Base-by-base conservation (phyloP, 1,140 invertebrate species). In the Ceratina calcarata region DNA sequence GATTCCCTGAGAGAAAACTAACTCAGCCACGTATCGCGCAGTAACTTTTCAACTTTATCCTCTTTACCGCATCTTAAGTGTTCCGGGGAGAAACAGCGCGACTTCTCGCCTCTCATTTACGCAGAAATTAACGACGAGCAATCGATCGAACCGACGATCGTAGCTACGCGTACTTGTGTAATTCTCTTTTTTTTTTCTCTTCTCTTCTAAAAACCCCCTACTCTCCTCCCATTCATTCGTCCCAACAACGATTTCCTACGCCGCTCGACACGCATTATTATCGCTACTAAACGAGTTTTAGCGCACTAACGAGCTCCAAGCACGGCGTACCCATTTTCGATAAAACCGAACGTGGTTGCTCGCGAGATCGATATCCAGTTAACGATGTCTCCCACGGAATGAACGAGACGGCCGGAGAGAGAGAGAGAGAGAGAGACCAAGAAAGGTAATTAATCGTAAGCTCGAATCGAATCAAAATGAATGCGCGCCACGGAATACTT, bases 221-320 rank as follows among this genome's bases (percentile, higher is more conserved):
- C 13, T 32, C 12, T 1, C 3, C 13, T 10, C 7, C 37, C 37
- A 45, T 45, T 60, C 49, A 37, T 57, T 45, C 32, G 24, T 49
- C 12, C 51, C 60, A n/a, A 2, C 61, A 55, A 69, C 57, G 32
- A 68, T 24, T 45, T 20, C 60, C 58, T 49, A 22, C 60, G 65
- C 72, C 64, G n/a, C 60, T 72, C 71, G 55, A n/a, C 70, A 67
- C 60, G 66, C 83, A 76, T 83, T 83, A 85, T 85, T 85, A 85
- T 83, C 80, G 80, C 69, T 78, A 84, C 66, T 79, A 75, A 84
- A 82, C 70, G 70, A 79, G 61, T 79, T 74, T 84, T 66, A 49
- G 67, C 69, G 27, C 60, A 27, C 58, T 80, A 85, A 83, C 83
- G 83, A 84, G 77, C 61, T 53, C 58, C 81, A 32, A 77, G 65